These are phyloP conservation scores for Mellilla xanthometata DNA, from an alignment of 2,888 invertebrate species.

Conservation along the genomic window DNA sequence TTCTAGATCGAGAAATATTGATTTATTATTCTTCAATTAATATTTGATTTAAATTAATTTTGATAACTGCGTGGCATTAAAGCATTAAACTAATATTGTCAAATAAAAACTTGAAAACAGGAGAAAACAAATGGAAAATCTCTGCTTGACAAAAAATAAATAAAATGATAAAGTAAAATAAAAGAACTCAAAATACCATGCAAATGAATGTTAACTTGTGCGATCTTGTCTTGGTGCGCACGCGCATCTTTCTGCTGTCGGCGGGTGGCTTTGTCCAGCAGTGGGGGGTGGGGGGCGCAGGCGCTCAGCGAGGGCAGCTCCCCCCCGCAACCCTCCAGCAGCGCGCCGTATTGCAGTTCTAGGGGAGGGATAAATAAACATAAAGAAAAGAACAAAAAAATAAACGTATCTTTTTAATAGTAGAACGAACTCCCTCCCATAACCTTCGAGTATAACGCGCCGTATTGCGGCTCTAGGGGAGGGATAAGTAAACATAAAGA, in stretches of 20 bases:
- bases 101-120: not conserved
- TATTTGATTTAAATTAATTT: too few species aligned
- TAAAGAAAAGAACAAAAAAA: conserved; percentile 41
- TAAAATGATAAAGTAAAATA: conserved; percentile 36
- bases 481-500: conserved; percentile 36
- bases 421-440: not conserved
- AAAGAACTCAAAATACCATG: conserved; percentile 85
- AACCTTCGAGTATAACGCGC: conserved; percentile 49
- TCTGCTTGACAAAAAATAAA: conserved; percentile 24
- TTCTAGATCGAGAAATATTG: too few species aligned
- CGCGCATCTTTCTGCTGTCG: conserved; percentile 84
- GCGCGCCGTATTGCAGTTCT: conserved; percentile 83
- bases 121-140: too few species aligned
- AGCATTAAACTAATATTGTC: too few species aligned
- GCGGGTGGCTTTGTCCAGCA: conserved; percentile 83
- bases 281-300: conserved; percentile 76
- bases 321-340: conserved; percentile 80
- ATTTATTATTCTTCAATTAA: too few species aligned
- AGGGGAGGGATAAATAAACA: conserved; percentile 42
- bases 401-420: too few species aligned
- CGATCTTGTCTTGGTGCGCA: conserved; percentile 88
- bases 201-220: conserved; percentile 91
- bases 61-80: too few species aligned
- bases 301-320: conserved; percentile 76
- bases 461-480: conserved; percentile 65